Evolutionary conservation across 1,140 invertebrate genomes (phyloP), one percentile per base, ranked within the genome.

Genomic region (Holotrichia oblita): DNA sequence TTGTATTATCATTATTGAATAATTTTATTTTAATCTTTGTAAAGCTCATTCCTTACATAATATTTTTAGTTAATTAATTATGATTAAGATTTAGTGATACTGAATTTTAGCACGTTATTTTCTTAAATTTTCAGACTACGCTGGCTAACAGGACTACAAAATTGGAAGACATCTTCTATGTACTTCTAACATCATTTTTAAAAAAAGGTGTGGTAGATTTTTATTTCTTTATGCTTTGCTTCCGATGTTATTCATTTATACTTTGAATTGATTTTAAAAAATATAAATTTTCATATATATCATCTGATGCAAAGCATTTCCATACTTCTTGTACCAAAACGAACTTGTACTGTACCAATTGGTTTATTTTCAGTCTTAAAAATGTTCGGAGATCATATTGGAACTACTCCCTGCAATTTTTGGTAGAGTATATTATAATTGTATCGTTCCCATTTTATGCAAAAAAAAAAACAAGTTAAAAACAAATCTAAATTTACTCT

Each of bases 361-460:
- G 78, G n/a, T 81, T 77, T 80, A 69, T 77, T 80, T 79, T 80
- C 80, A 81, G 77, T 81, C 78, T 14, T 55, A 55, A 73, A 73
- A 78, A 20, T 59, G 24, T 78, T 20, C 44, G 79, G 64, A 78
- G 64, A 61, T 48, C 40, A 69, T 40, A 20, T 64, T 64, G 48
- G 73, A 75, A 69, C n/a, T 61, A 76, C 40, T 77, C 48, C 41
- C 14, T 76, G 73, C 55, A 78, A 55, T 69, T 41, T 55, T 75
- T 22, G 78, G 79, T 81, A 79, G 76, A 80, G 81, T 82, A 80
- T 80, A 48, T 9, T 55, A 55, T 55, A 55, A 69, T 34, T 78
- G 79, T 81, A 80, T 82, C 77, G 80, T 82, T 79, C 79, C 80
- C 24, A 72, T 34, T 72, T 27, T 34, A 72, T 72, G 24, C 24